Percentiles rank a stretch among this genome's conserved stretches.
These are phyloP conservation scores for Thymelicus lineola DNA, from an alignment of 2,888 invertebrate species.

Conservation along the genomic window DNA sequence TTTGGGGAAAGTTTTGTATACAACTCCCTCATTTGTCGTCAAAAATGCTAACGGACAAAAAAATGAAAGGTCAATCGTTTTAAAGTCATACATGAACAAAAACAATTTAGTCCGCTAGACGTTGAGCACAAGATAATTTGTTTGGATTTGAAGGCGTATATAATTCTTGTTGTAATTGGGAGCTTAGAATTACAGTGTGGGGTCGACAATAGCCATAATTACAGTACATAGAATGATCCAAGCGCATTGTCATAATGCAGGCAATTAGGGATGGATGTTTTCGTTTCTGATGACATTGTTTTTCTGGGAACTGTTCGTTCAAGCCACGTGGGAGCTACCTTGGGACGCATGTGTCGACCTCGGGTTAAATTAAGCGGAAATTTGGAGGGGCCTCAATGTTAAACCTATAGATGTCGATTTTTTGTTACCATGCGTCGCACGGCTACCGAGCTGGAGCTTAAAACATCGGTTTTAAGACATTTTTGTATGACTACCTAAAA, in stretches of 20 bases:
- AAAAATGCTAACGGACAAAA: not conserved
- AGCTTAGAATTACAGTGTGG: constrained; percentile 23
- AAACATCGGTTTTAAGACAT: too few species aligned
- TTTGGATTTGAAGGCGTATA: constrained; percentile 22
- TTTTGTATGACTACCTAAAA: too few species aligned
- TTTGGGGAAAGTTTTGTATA: not conserved
- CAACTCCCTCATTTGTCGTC: not conserved
- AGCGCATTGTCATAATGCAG: constrained; percentile 52
- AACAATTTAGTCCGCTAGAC: constrained; percentile 7
- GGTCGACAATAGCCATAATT: constrained; percentile 28
- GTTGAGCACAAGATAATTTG: constrained; percentile 17
- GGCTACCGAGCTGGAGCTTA: too few species aligned
- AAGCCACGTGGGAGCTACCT: constrained; percentile 48
- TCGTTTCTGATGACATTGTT: constrained; percentile 70
- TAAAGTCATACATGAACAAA: constrained; percentile 1
- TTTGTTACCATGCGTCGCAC: not conserved
- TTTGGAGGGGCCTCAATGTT: constrained; percentile 58
- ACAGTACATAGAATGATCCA: constrained; percentile 25
- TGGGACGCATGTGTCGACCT: constrained; percentile 72
- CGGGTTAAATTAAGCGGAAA: constrained; percentile 82
- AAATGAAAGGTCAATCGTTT: not conserved
- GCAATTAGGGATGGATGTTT: constrained; percentile 72
- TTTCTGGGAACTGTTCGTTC: constrained; percentile 75
- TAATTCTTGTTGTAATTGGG: constrained; percentile 27
- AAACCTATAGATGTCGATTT: not conserved